Conservation (phyloP, 2,113 vertebrate genomes). For the Mormoops blainvillei region DNA sequence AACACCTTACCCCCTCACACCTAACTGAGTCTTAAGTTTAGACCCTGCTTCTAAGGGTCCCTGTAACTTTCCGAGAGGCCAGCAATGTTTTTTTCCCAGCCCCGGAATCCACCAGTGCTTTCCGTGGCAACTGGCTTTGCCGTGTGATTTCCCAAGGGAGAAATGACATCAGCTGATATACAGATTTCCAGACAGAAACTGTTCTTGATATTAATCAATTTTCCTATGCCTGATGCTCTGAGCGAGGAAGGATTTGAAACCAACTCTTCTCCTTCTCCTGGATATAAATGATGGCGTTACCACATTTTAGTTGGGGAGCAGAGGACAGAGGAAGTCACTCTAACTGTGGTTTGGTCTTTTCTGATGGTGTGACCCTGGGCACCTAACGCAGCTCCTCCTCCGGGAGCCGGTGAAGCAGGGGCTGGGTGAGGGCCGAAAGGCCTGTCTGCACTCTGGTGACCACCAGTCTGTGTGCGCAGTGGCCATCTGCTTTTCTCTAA, state of each 20-base stretch:
- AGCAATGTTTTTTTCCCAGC: background rate
- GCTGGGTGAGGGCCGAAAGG: background rate
- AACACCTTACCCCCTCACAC: background rate
- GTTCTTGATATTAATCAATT: background rate
- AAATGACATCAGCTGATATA: background rate
- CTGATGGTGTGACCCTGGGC: background rate
- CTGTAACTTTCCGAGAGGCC: background rate
- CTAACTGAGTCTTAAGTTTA: background rate
- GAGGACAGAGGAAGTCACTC: background rate
- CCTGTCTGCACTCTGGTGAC: background rate
- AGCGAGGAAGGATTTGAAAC: background rate
- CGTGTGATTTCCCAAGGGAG: background rate
- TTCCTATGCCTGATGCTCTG: background rate
- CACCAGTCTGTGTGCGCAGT: background rate
- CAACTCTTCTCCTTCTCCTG: background rate
- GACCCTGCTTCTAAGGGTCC: background rate
- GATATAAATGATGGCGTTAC: background rate
- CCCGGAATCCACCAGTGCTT: background rate
- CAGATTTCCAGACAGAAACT: background rate
- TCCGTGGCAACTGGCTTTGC: background rate
- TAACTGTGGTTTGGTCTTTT: background rate
- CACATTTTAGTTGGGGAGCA: background rate
- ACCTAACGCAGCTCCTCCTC: background rate
- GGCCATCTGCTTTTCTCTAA: constrained; percentile 44
- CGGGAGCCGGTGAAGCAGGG: background rate